phyloP scores from a whole-genome alignment of 2,888 invertebrate genomes.

The Taphrorychus bicolor region DNA sequence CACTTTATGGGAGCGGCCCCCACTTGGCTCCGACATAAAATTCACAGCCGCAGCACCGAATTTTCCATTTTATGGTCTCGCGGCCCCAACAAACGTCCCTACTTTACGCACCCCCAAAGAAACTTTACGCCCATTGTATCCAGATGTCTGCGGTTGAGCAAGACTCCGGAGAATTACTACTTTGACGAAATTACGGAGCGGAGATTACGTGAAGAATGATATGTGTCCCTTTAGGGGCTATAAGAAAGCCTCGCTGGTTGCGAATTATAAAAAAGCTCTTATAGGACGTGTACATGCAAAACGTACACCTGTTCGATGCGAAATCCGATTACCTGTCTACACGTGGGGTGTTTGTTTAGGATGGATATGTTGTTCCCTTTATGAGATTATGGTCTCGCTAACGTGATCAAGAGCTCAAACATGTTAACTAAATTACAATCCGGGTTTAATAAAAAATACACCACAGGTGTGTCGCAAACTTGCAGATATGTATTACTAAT shows the following conservation, averaged over 20 bases:
- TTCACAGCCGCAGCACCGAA: slow-evolving; percentile 47
- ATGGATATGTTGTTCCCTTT: background rate
- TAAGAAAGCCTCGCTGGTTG: too few species aligned
- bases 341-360: background rate
- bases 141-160: slow-evolving; percentile 30
- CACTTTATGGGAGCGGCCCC: slow-evolving; percentile 43
- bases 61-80: slow-evolving; percentile 53
- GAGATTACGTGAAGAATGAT: background rate
- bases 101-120: slow-evolving; percentile 28
- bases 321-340: background rate
- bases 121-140: slow-evolving; percentile 34
- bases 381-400: background rate
- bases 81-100: slow-evolving; percentile 48
- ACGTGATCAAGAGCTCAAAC: background rate
- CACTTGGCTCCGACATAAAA: slow-evolving; percentile 37
- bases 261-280: too few species aligned
- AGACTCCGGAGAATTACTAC: slow-evolving; percentile 21
- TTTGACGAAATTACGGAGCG: slow-evolving; percentile 25
- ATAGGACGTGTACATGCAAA: background rate
- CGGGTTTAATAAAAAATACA: background rate
- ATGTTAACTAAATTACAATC: background rate
- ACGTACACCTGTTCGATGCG: background rate
- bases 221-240: too few species aligned
- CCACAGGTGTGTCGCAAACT: background rate
- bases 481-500: background rate